phyloP scores from a whole-genome alignment of 2,113 vertebrate genomes.

The Pangasianodon hypophthalmus region DNA sequence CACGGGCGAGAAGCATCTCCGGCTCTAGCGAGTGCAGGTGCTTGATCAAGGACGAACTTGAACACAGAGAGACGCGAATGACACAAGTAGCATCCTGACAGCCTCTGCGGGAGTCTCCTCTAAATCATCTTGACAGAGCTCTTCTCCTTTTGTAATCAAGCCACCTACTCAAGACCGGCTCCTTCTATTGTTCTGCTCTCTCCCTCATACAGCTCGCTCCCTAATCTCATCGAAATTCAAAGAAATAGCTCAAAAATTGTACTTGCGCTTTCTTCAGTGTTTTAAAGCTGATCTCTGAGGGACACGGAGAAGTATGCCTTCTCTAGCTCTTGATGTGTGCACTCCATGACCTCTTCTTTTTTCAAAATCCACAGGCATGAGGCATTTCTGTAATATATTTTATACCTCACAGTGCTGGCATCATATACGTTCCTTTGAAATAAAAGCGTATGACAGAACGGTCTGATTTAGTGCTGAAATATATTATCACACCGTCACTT shows the following conservation, averaged over 20 bases:
- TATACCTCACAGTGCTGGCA: background rate
- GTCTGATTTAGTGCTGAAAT: constrained; percentile 16
- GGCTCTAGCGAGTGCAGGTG: constrained; percentile 56
- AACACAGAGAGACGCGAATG: constrained; percentile 47
- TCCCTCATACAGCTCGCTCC: constrained; percentile 3
- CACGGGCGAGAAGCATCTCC: constrained; percentile 42
- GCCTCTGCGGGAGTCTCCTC: constrained; percentile 70
- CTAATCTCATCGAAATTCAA: constrained; percentile 72
- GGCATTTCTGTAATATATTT: constrained; percentile 23
- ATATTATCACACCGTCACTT: background rate
- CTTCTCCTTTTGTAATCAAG: constrained; percentile 72
- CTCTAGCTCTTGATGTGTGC: constrained; percentile 61
- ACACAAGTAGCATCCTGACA: constrained; percentile 65
- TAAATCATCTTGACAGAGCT: constrained; percentile 63
- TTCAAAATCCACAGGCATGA: constrained; percentile 35
- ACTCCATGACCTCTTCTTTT: constrained; percentile 46
- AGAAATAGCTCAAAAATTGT: constrained; percentile 58
- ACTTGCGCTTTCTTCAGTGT: constrained; percentile 68
- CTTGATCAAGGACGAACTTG: constrained; percentile 60
- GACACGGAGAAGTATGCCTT: constrained; percentile 57
- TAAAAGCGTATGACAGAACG: background rate
- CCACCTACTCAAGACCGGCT: constrained; percentile 58
- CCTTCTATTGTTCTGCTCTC: constrained; percentile 70
- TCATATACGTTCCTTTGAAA: constrained; percentile 12
- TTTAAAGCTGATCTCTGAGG: constrained; percentile 60